Evolutionary conservation across 1,140 invertebrate genomes (phyloP), one percentile per base, ranked within the genome.

Genomic region (Anastrepha obliqua): DNA sequence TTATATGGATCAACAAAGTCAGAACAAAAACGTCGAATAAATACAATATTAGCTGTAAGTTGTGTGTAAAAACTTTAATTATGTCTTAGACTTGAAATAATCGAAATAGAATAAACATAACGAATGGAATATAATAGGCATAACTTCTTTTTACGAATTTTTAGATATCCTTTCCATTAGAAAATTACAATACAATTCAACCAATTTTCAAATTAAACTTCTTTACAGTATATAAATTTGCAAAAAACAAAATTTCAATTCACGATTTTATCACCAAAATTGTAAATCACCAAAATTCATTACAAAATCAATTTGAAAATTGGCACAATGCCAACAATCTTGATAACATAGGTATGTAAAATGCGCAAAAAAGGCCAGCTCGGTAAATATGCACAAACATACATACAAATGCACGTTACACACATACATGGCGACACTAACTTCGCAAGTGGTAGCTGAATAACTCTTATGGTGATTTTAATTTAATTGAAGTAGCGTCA

Each of bases 301-400:
- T 81, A 81, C 47, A 47, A 81, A 81, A 81, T 81, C 74, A 81
- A 81, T 81, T 81, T 81, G 74, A 29, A 81, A 81, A 81, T 81
- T 81, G 74, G 74, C 74, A 81, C 44, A 20, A 81, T 47, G 74
- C 74, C 47, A 81, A 20, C n/a, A n/a, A 81, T 51, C 17, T 47
- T 67, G 13, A 42, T 74, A 74, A 74, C 11, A 47, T 7, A 74
- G 13, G 8, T 20, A 39, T 78, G 2, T 81, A 44, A 81, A 81
- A 67, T 67, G 3, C 74, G n/a, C 13, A 13, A 17, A 55, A 81
- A 55, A 55, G 74, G 55, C 20, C 74, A 81, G 55, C 20, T 20
- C 17, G 8, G 20, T 11, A 81, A 20, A 81, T 55, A 81, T 55
- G 47, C n/a, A 6, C n/a, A 8, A n/a, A 11, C 44, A 55, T 55